Percentiles rank a stretch among this genome's conserved stretches.
phyloP scores from a whole-genome alignment of 2,797 vertebrate species.

The Prunella strophiata region DNA sequence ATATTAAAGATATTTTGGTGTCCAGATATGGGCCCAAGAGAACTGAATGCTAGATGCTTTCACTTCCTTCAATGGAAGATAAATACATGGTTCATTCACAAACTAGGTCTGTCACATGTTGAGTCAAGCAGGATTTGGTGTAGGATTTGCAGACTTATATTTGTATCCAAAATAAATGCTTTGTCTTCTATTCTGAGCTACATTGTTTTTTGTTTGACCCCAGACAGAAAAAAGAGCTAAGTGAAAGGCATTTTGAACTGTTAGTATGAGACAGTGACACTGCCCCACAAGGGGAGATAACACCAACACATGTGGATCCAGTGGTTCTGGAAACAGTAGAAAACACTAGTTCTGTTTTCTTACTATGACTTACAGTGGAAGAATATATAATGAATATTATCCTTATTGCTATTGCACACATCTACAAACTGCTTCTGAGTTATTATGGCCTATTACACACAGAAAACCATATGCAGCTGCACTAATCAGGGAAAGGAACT shows the following conservation, averaged over 20 bases:
- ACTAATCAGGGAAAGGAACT: background rate
- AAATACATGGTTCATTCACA: background rate
- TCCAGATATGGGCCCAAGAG: background rate
- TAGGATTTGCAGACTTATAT: background rate
- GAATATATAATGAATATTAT: background rate
- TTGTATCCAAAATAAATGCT: background rate
- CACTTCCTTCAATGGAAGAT: background rate
- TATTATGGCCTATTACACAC: background rate
- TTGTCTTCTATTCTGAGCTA: background rate
- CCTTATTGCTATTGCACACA: background rate
- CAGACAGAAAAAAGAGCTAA: background rate
- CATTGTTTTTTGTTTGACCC: background rate
- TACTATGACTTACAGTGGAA: background rate
- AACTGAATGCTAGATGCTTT: background rate
- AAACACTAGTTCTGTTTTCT: background rate
- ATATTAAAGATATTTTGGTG: background rate
- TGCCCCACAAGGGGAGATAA: background rate
- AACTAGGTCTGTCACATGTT: background rate
- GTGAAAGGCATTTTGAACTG: background rate
- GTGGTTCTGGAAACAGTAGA: background rate
- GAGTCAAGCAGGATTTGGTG: background rate
- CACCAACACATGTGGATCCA: background rate
- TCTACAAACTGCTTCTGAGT: background rate
- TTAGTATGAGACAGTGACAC: fast-evolving
- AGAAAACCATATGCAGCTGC: background rate